These are phyloP conservation scores for Astreopora myriophthalma DNA, from an alignment of 64 coral and sea anemone genomes.

Conservation along the genomic window DNA sequence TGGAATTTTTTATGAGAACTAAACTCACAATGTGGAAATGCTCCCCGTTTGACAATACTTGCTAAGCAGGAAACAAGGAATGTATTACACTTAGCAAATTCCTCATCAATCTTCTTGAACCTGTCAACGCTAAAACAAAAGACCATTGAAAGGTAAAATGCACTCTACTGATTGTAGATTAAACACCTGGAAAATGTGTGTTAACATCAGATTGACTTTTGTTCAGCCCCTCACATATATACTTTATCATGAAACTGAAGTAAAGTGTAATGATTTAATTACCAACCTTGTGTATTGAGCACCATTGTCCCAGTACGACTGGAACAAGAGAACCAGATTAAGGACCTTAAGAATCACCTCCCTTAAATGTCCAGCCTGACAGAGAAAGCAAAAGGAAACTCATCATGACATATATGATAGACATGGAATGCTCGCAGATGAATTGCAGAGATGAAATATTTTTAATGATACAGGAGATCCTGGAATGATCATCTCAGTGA, in stretches of 20 bases:
- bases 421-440: too few species aligned
- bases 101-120: conserved; percentile 73
- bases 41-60: conserved; percentile 86
- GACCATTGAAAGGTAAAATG: neutral
- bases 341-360: conserved; percentile 92
- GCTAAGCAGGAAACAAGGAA: conserved; percentile 83
- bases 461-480: too few species aligned
- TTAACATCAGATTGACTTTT: too few species aligned
- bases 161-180: too few species aligned
- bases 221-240: too few species aligned
- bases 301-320: conserved; percentile 72
- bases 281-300: conserved; percentile 26
- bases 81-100: conserved; percentile 92
- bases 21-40: conserved; percentile 92
- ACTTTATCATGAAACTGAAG: too few species aligned
- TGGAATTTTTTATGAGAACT: neutral
- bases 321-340: conserved; percentile 75
- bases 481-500: too few species aligned
- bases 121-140: conserved; percentile 59
- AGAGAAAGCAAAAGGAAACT: neutral
- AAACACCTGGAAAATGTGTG: too few species aligned
- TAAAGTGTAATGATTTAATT: neutral
- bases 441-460: too few species aligned
- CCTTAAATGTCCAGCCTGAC: conserved; percentile 76
- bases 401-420: too few species aligned